These are phyloP conservation scores for Euwallacea fornicatus DNA, from an alignment of 1,140 invertebrate species.

Conservation along the genomic window DNA sequence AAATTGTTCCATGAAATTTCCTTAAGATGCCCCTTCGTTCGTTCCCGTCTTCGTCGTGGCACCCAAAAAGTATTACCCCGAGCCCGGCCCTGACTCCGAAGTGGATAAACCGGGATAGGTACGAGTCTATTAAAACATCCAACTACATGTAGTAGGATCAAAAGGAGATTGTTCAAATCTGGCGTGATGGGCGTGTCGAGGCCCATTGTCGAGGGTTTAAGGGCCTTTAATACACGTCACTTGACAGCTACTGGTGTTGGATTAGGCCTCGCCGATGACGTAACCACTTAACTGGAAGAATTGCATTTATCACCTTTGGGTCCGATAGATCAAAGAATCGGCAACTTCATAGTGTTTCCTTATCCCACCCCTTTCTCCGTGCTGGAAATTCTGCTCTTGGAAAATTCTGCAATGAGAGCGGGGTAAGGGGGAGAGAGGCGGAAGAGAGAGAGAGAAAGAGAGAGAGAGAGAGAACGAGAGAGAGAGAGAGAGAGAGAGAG, in stretches of 20 bases:
- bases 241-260: slow-evolving; percentile 42
- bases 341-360: too few species aligned
- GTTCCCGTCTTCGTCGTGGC: neutral
- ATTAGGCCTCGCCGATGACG: slow-evolving; percentile 2
- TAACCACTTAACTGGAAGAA: slow-evolving; percentile 6
- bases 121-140: slow-evolving; percentile 25
- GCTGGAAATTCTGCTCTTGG: too few species aligned
- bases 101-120: neutral
- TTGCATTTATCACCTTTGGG: too few species aligned
- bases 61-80: neutral
- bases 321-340: too few species aligned
- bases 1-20: too few species aligned
- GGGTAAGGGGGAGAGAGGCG: too few species aligned
- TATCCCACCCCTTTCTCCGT: too few species aligned
- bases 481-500: too few species aligned
- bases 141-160: slow-evolving; percentile 29
- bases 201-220: slow-evolving; percentile 42
- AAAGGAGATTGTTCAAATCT: slow-evolving; percentile 45
- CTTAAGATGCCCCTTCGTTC: too few species aligned
- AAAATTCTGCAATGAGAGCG: too few species aligned
- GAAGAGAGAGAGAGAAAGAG: too few species aligned
- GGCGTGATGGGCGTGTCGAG: slow-evolving; percentile 41
- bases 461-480: too few species aligned
- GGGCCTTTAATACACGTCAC: slow-evolving; percentile 43
- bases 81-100: neutral